Base-by-base conservation (phyloP, 1,140 invertebrate genomes). In the Temnothorax longispinosus region DNA sequence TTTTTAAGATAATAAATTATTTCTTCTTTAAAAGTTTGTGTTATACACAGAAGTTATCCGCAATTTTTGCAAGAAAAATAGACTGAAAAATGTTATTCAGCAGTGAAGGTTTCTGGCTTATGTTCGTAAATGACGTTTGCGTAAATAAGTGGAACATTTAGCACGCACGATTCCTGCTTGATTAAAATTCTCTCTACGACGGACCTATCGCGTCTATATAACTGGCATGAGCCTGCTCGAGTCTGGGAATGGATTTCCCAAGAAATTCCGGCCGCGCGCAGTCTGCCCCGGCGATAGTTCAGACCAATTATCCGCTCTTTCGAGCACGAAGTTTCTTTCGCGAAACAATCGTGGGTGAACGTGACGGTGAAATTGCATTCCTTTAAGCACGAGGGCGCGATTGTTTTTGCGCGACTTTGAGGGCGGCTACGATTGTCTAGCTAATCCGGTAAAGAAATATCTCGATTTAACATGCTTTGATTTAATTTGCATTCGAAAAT, bases 281-380 rank as follows among this genome's bases (percentile, higher is more conserved):
- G 80, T 74, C 56, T 58, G 27, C 69, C 18, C 27, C 67, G 69
- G 21, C 54, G 54, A 84, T 75, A 47, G 69, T 84, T 38, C 69
- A 47, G 71, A 32, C 80, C 80, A 84, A 84, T 84, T 84, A 84
- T 84, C 69, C 67, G 80, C 80, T 84, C 69, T 75, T 84, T 84
- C 80, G 41, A 84, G 80, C 80, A 82, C 80, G 54, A 84, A 84
- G 80, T 84, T 84, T 84, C 69, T 72, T 84, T 60, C 80, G 69
- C 67, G 54, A 84, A 84, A 84, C 69, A 84, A 84, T 84, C 69
- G 80, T 72, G 69, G 54, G 13, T 32, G 54, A 75, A 84, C 80
- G 80, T 84, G 80, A 84, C 54, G 80, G 80, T 41, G 41, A 84
- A 84, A 84, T 84, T 84, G 80, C 80, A 84, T 84, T 84, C 80